Evolutionary conservation across 1,140 invertebrate species (phyloP).

Genomic region (Formica exsecta): DNA sequence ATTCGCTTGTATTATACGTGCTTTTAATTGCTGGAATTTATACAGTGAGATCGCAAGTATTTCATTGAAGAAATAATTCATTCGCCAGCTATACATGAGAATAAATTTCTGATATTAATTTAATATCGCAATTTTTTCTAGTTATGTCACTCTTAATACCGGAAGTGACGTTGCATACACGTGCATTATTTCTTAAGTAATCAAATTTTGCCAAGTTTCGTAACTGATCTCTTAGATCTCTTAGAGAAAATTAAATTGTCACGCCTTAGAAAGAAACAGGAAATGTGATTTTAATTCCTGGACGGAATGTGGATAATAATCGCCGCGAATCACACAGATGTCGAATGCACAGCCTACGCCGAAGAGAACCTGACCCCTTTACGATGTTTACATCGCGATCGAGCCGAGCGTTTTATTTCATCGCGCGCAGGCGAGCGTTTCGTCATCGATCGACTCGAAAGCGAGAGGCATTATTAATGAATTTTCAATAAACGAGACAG

Average conservation of each 20-base stretch:
- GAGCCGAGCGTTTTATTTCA: conserved; percentile 6
- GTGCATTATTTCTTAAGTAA: not conserved
- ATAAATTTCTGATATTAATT: conserved; percentile 1
- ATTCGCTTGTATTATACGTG: not conserved
- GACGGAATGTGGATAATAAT: conserved; percentile 49
- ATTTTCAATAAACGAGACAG: conserved; percentile 40
- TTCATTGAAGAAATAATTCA: conserved; percentile 9
- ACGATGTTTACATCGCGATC: conserved; percentile 36
- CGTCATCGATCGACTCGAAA: conserved; percentile 27
- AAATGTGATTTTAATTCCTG: not conserved
- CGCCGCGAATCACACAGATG: conserved; percentile 2
- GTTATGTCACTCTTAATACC: not conserved
- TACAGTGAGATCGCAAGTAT: not conserved
- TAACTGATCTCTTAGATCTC: not conserved
- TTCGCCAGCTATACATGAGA: not conserved
- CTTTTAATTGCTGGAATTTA: conserved; percentile 46
- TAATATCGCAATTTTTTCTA: not conserved
- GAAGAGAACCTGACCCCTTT: conserved; percentile 18
- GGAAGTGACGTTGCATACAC: not conserved
- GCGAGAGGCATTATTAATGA: conserved; percentile 16
- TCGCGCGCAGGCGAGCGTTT: conserved; percentile 9
- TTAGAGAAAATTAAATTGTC: conserved; percentile 1
- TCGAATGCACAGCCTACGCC: conserved; percentile 13
- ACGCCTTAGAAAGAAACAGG: not conserved
- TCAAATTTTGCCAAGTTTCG: not conserved